Evolutionary conservation across 2,797 vertebrate species (phyloP), one percentile per base, ranked within the genome.

Genomic region (Dendrocincla fuliginosa): DNA sequence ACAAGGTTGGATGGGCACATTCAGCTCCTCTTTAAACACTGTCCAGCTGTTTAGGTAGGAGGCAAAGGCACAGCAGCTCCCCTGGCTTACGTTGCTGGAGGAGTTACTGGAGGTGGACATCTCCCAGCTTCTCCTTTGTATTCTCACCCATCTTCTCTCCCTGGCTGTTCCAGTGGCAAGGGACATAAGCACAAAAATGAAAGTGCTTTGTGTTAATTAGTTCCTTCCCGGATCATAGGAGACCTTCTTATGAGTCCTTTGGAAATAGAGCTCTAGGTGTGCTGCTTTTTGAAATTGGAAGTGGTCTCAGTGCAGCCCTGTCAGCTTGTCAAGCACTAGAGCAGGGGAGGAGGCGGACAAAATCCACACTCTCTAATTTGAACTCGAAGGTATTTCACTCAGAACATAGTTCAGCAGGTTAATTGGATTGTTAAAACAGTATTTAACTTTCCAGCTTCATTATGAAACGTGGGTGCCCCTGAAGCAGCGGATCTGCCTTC

Each of bases 401-500:
- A 39, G 46, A 87, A 46, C 15, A 0, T 41, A 73, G 83, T 84
- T 89, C 86, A 90, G 55, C 11, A 7, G 74, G 81, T 94, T 92
- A 94, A 92, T 90, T 89, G 57, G 17, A 16, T 50, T 73, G 46
- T 84, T 89, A 76, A 82, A 93, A 41, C 25, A 46, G 49, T 50
- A 64, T 76, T 85, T 90, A 56, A 56, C 78, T 87, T 74, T 5
- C 15, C 33, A 27, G n/a, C 52, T 77, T 89, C 1, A 0, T 80
- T 80, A 25, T n/a, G 39, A 44, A 56, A 49, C 1, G 13, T 27
- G 35, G 56, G 13, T 63, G 41, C 5, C 59, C 39, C 78, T 39
- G n/a, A 39, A 85, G 64, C 75, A 1, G 2, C 16, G 28, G 56
- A 33, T 91, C 59, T 89, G 70, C 74, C 39, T 65, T 71, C 47